Evolutionary conservation across 2,888 invertebrate species (phyloP).

Genomic region (Meandrusa payeni): DNA sequence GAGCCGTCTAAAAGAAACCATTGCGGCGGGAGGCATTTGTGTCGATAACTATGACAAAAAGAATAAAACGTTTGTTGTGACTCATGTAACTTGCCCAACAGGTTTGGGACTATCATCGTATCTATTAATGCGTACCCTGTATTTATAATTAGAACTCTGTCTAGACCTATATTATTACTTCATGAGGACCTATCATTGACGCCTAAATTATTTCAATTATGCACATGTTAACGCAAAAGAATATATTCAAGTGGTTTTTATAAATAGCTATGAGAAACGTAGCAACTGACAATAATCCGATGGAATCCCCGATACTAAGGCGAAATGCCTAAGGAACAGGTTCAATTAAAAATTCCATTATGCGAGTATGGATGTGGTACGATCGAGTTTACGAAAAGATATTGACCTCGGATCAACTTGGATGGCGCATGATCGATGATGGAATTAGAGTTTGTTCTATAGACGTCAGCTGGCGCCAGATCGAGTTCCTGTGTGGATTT

Average conservation of each 20-base stretch:
- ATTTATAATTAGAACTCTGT: slow-evolving; percentile 17
- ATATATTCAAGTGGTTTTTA: slow-evolving; percentile 24
- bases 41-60: slow-evolving; percentile 11
- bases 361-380: slow-evolving; percentile 45
- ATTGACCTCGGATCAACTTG: slow-evolving; percentile 67
- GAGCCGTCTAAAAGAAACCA: background rate
- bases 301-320: slow-evolving; percentile 30
- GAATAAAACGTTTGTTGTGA: slow-evolving; percentile 14
- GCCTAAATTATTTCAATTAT: slow-evolving; percentile 20
- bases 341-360: slow-evolving; percentile 59
- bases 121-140: slow-evolving; percentile 14
- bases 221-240: slow-evolving; percentile 31
- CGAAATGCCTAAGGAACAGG: slow-evolving; percentile 51
- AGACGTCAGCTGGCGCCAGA: slow-evolving; percentile 46
- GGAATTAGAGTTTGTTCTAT: slow-evolving; percentile 57
- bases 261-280: slow-evolving; percentile 31
- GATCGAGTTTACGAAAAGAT: slow-evolving; percentile 65
- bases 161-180: slow-evolving; percentile 13
- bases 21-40: background rate
- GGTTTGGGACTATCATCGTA: slow-evolving; percentile 12
- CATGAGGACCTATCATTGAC: slow-evolving; percentile 10
- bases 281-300: slow-evolving; percentile 33
- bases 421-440: slow-evolving; percentile 71
- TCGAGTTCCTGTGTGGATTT: slow-evolving; percentile 6
- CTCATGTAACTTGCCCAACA: slow-evolving; percentile 7